Evolutionary conservation across 2,113 vertebrate species (phyloP), one percentile per base, ranked within the genome.

Genomic region (Lutjanus erythropterus): DNA sequence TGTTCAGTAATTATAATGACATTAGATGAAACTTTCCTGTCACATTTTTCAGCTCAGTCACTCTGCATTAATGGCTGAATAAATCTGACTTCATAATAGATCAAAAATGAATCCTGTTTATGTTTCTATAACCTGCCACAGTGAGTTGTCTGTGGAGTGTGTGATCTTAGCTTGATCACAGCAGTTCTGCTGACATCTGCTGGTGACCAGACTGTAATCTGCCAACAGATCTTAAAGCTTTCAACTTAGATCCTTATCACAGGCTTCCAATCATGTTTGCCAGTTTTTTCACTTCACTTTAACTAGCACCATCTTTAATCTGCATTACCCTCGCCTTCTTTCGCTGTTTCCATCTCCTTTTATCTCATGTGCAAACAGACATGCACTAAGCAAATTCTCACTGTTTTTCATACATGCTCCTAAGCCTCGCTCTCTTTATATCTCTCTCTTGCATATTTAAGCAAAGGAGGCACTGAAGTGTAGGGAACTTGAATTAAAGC

Each of bases 181-280:
- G 75, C 39, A 44, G 69, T 66, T 86, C 81, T 88, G 44, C 92
- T 84, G 86, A 86, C 88, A 87, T 88, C 88, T 91, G 81, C 89
- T 90, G 91, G 90, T 88, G 78, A 89, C 78, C 72, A 53, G 71
- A 59, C 75, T 81, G 79, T 84, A 83, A 78, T 90, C 88, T 87
- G 68, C 75, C 75, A 74, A 49, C 72, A 55, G 62, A 90, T 85
- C 81, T 81, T 35, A 55, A 81, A 42, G 82, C 87, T 87, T 87
- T 89, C 69, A 78, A 86, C 78, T 78, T 35, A 44, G 71, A 89
- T 84, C 77, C 78, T 58, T 52, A 87, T 87, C 84, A 52, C 75
- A 76, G 75, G 53, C 85, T 72, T 73, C 71, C 84, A 77, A 58
- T 90, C 71, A 84, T 75, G 85, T 85, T 79, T 53, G 70, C 27